Evolutionary conservation across 2,113 vertebrate species (phyloP).

Genomic region (Athene cunicularia): DNA sequence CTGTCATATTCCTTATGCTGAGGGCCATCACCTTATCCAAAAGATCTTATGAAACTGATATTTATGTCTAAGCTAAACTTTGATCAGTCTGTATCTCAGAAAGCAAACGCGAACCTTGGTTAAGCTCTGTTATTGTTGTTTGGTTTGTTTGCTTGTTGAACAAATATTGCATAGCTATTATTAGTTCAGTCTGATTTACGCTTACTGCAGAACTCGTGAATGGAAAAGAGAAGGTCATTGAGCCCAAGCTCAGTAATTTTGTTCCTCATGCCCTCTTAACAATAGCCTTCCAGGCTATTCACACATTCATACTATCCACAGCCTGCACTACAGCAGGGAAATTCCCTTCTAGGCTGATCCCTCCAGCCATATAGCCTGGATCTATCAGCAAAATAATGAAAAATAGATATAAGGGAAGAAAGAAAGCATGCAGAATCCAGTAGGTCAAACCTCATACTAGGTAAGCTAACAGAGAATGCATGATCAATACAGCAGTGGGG

Average conservation of each 20-base stretch:
- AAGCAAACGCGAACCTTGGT: neutral
- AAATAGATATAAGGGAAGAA: neutral
- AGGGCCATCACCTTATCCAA: neutral
- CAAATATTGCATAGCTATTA: neutral
- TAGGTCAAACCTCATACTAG: neutral
- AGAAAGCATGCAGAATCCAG: neutral
- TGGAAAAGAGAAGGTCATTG: neutral
- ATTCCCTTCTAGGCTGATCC: neutral
- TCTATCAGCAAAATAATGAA: neutral
- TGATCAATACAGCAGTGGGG: neutral
- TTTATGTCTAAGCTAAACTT: neutral
- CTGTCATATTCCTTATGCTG: neutral
- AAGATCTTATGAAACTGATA: neutral
- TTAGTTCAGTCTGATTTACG: neutral
- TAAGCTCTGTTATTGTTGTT: neutral
- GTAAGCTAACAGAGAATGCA: neutral
- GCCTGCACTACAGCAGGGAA: neutral
- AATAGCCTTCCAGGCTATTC: neutral
- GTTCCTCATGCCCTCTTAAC: neutral
- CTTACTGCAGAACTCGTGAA: neutral
- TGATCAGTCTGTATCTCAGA: neutral
- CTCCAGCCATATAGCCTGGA: neutral
- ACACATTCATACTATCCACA: neutral
- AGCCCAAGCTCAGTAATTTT: neutral
- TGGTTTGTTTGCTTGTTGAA: neutral